Percentiles rank a stretch among this genome's conserved stretches.
phyloP scores from a whole-genome alignment of 2,113 vertebrate species.

The Crotalus viridis region DNA sequence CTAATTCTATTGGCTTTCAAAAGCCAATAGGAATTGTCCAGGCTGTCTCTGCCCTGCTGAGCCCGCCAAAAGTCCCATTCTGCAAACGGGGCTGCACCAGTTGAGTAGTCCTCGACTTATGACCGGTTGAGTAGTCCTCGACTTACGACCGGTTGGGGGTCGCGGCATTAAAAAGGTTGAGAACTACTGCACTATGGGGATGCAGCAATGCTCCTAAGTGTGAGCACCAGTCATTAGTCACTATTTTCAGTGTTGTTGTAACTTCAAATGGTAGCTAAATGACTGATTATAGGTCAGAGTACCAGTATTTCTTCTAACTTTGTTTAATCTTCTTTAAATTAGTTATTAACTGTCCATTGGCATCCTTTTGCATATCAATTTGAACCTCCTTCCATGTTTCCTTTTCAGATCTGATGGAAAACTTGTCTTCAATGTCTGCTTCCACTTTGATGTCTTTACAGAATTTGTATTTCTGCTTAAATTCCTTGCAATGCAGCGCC shows the following conservation, averaged over 20 bases:
- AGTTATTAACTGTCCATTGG: not conserved
- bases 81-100: too few species aligned
- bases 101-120: too few species aligned
- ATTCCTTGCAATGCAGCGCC: not conserved
- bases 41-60: too few species aligned
- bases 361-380: not conserved
- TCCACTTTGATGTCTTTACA: not conserved
- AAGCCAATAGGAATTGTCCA: too few species aligned
- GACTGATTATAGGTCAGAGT: not conserved
- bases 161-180: too few species aligned
- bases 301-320: not conserved
- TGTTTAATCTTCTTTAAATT: not conserved
- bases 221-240: not conserved
- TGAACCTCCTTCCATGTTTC: not conserved
- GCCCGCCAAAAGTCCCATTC: too few species aligned
- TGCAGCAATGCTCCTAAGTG: not conserved
- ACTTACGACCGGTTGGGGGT: too few species aligned
- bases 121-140: too few species aligned
- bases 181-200: not conserved
- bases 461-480: not conserved
- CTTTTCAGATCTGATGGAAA: not conserved
- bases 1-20: too few species aligned
- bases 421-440: not conserved
- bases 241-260: not conserved
- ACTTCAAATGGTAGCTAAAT: not conserved